phyloP scores from a whole-genome alignment of 2,797 vertebrate species.

The Erithacus rubecula region DNA sequence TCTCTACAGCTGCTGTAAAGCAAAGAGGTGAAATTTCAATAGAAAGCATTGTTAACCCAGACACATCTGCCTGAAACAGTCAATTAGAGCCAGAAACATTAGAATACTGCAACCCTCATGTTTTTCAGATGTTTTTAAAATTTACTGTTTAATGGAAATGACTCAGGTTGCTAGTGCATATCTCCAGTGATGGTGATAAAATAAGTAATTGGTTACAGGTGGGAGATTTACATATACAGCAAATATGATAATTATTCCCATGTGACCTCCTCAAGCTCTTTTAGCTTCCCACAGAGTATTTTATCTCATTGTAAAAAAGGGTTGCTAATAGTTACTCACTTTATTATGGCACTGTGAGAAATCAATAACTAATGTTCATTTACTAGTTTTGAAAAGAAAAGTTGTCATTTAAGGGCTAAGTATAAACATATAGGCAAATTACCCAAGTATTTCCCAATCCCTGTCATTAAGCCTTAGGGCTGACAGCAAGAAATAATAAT shows the following conservation, averaged over 20 bases:
- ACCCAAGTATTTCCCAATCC: background rate
- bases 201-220: background rate
- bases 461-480: background rate
- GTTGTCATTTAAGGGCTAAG: background rate
- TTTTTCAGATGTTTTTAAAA: background rate
- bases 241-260: background rate
- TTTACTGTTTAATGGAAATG: background rate
- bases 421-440: background rate
- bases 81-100: background rate
- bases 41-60: background rate
- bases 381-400: background rate
- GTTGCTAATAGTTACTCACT: background rate
- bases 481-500: background rate
- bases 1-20: background rate
- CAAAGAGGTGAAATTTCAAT: background rate
- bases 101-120: background rate
- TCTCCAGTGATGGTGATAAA: background rate
- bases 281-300: background rate
- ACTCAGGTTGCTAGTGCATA: background rate
- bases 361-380: background rate
- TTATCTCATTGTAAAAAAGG: background rate
- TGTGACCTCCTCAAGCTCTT: background rate
- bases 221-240: background rate
- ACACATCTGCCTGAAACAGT: background rate
- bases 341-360: background rate